These are phyloP conservation scores for Anagyrus pseudococci DNA, from an alignment of 2,888 invertebrate genomes.

Conservation along the genomic window DNA sequence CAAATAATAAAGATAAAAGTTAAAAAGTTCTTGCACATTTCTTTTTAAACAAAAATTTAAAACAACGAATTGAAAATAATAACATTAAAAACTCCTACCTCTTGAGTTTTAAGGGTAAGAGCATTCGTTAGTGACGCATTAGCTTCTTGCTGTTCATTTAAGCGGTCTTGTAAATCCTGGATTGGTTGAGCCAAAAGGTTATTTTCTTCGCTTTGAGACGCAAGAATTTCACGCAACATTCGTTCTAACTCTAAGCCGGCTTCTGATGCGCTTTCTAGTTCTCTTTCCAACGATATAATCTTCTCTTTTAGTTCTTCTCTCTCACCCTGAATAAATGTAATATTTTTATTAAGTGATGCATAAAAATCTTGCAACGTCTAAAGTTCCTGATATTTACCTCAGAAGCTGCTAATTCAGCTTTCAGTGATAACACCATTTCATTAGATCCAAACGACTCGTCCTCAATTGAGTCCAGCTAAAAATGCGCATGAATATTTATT, in stretches of 20 bases:
- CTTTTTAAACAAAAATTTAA: slow-evolving; percentile 19
- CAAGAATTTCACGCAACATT: slow-evolving; percentile 72
- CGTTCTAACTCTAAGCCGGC: slow-evolving; percentile 78
- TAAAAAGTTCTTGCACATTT: no score
- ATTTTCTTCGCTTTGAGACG: slow-evolving; percentile 70
- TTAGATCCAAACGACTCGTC: slow-evolving; percentile 76
- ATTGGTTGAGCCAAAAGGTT: slow-evolving; percentile 71
- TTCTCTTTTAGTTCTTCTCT: slow-evolving; percentile 71
- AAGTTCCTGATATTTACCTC: slow-evolving; percentile 57
- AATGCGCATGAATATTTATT: slow-evolving; percentile 25
- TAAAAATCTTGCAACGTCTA: no score
- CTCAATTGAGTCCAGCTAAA: slow-evolving; percentile 68
- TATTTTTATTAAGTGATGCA: slow-evolving; percentile 14
- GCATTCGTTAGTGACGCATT: slow-evolving; percentile 60
- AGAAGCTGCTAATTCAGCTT: slow-evolving; percentile 69
- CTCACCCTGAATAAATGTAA: slow-evolving; percentile 49
- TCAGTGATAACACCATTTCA: slow-evolving; percentile 74
- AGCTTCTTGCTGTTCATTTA: slow-evolving; percentile 71
- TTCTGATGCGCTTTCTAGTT: slow-evolving; percentile 82
- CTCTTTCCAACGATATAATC: slow-evolving; percentile 72
- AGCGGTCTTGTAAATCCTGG: slow-evolving; percentile 71
- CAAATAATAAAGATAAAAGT: slow-evolving; percentile 37
- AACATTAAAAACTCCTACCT: slow-evolving; percentile 51
- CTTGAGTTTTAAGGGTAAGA: slow-evolving; percentile 59
- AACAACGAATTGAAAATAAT: slow-evolving; percentile 16